phyloP scores from a whole-genome alignment of 2,113 vertebrate species.

The Mesitornis unicolor region DNA sequence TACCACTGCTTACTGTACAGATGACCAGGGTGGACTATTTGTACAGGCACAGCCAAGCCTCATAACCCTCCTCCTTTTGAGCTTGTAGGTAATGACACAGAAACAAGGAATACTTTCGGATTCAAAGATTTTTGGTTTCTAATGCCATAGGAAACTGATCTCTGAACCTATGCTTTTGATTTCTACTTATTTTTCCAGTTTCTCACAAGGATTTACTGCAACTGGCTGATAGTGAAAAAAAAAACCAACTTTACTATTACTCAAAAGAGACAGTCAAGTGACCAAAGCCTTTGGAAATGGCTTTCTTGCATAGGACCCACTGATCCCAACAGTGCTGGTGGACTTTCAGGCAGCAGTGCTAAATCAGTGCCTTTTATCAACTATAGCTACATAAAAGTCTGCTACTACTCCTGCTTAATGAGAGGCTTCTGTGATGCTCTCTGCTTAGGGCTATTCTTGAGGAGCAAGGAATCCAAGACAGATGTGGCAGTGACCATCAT shows the following conservation, averaged over 20 bases:
- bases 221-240: neutral
- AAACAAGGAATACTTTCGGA: neutral
- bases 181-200: neutral
- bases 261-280: neutral
- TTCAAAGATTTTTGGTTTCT: no score
- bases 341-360: neutral
- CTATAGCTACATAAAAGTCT: neutral
- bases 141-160: neutral
- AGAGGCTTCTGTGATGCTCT: slow-evolving; percentile 19
- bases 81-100: neutral
- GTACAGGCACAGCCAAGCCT: neutral
- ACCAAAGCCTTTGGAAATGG: neutral
- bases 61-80: neutral
- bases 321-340: neutral
- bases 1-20: neutral
- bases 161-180: neutral
- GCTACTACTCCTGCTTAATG: neutral
- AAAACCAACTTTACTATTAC: neutral
- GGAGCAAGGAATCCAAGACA: slow-evolving; percentile 43
- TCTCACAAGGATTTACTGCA: neutral
- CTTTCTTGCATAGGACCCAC: neutral
- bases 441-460: slow-evolving; percentile 34
- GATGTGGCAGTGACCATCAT: slow-evolving; percentile 37
- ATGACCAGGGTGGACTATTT: neutral
- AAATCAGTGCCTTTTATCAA: neutral